Conservation (phyloP, 2,113 vertebrate genomes). For the Carassius auratus region DNA sequence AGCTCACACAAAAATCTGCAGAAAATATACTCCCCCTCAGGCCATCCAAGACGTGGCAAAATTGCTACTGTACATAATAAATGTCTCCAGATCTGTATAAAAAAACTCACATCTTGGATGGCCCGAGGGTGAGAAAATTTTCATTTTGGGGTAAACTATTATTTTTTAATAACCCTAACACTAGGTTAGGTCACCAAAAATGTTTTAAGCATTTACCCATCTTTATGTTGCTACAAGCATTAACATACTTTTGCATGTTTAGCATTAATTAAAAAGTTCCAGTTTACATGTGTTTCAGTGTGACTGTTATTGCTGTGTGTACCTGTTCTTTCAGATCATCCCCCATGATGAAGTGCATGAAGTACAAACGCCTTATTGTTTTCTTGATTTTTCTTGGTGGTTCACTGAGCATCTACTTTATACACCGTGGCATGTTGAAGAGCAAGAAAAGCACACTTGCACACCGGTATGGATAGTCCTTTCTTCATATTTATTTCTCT, state of each 20-base stretch:
- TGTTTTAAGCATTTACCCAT: background rate
- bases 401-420: too few relatives aligned
- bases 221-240: background rate
- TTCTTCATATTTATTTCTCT: background rate
- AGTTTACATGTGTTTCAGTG: background rate
- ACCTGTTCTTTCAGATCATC: background rate
- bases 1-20: too few relatives aligned
- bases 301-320: too few relatives aligned
- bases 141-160: too few relatives aligned
- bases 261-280: background rate
- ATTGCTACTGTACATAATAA: too few relatives aligned
- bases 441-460: background rate
- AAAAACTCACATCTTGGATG: too few relatives aligned
- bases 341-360: background rate
- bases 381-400: background rate
- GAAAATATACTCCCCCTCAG: too few relatives aligned
- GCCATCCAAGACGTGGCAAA: too few relatives aligned
- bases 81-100: too few relatives aligned
- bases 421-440: too few relatives aligned
- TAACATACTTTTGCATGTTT: background rate
- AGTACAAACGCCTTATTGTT: background rate
- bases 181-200: background rate
- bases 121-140: too few relatives aligned
- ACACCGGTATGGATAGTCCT: background rate
- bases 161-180: background rate